Base-by-base conservation (phyloP, 2,797 vertebrate species). In the Sparus aurata region DNA sequence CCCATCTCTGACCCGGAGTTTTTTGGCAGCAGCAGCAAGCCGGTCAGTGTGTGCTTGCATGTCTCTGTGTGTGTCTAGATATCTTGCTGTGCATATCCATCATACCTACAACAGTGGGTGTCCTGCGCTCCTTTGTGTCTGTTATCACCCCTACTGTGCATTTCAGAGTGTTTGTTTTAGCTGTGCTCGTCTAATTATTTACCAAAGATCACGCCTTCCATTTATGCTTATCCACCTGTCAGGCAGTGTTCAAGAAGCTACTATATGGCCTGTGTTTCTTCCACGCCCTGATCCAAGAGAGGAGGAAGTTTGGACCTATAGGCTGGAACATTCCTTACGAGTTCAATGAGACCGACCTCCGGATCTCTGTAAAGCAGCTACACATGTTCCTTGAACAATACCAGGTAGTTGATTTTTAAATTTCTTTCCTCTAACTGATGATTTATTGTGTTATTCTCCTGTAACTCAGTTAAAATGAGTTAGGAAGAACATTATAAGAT, bases 321-420 rank as follows among this genome's bases (percentile, higher is more conserved):
- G 97, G 97, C n/a, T 98, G 97, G 97, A 98, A 98, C 88, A 97
- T 97, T 83, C 96, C 96, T 0, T 97, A 97, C 0, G 96, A 97
- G 87, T 98, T 98, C 91, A 97, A 97, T 0, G 96, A 98, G 90
- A 97, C 97, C 0, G 96, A 98, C 87, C 93, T 98, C 45, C 92
- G 96, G 17, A 97, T 98, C 91, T 98, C 97, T 0, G 96, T 97
- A 2, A 96, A 97, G 80, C 97, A 98, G 68, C 93, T 98, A 9
- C 95, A 95, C 77, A 97, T 97, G 96, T 98, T 98, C 88, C 94
- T 97, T 4, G 93, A 97, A 79, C 97, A 97, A 83, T 97, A 97
- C 8, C 89, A 97, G 95, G 97, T 97, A 86, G 5, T 52, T 46
- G 5, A 25, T 69, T 34, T 43, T 41, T 12, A 22, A 7, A 11